A percentile compares a stretch with the other conserved stretches of the same genome.
Conservation (phyloP, 2,113 vertebrate species). For the Beaufortia kweichowensis region DNA sequence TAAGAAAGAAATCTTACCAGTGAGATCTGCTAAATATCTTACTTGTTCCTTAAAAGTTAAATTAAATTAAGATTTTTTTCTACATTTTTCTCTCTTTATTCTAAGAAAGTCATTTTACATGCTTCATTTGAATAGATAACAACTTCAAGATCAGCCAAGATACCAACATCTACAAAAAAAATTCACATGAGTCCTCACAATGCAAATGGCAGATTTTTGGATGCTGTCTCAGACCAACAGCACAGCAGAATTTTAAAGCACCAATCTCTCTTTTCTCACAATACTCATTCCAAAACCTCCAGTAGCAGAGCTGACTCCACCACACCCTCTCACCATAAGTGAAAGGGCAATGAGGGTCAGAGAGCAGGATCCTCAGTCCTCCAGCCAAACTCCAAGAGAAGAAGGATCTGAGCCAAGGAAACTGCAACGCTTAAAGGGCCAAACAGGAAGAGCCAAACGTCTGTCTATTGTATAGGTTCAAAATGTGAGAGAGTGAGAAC, state of each 20-base stretch:
- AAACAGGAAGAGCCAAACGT: slow-evolving; percentile 59
- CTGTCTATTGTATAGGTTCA: slow-evolving; percentile 52
- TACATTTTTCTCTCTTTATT: too few species aligned
- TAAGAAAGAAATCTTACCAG: background rate
- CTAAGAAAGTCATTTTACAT: too few species aligned
- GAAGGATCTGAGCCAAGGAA: slow-evolving; percentile 68
- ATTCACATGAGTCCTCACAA: background rate
- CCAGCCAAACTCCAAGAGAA: slow-evolving; percentile 64
- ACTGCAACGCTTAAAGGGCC: slow-evolving; percentile 62
- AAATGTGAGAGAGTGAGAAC: slow-evolving; percentile 1
- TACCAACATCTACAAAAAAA: too few species aligned
- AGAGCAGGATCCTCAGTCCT: slow-evolving; percentile 54
- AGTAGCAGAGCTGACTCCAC: slow-evolving; percentile 5
- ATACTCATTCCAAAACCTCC: slow-evolving; percentile 15
- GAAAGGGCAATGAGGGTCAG: slow-evolving; percentile 34
- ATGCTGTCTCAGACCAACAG: background rate
- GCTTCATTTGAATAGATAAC: too few species aligned
- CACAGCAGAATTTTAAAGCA: background rate
- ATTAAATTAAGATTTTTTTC: too few species aligned
- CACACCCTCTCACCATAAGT: slow-evolving; percentile 27
- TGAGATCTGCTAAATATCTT: too few species aligned
- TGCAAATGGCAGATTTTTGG: background rate
- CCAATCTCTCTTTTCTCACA: background rate
- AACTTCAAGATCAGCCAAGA: too few species aligned
- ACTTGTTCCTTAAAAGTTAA: too few species aligned